Conservation (phyloP, 2,888 invertebrate genomes). For the Julus scandinavius region DNA sequence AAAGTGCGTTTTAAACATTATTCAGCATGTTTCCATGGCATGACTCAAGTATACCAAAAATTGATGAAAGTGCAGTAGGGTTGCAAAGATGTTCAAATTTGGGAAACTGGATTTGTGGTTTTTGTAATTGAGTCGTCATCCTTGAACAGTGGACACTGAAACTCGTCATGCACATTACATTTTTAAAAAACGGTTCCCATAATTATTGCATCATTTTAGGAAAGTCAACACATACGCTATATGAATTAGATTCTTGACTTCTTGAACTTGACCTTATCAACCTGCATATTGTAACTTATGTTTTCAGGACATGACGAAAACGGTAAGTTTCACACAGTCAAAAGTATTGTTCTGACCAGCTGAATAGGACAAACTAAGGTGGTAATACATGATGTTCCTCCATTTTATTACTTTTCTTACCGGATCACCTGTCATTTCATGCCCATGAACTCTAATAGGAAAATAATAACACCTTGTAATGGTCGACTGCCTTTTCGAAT, state of each 20-base stretch:
- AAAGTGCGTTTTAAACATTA: no score
- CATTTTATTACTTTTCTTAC: background rate
- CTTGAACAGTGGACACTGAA: no score
- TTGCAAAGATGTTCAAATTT: no score
- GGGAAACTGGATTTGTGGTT: no score
- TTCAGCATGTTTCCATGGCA: no score
- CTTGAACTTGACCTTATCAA: conserved; percentile 34
- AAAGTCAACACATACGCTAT: background rate
- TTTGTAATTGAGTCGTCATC: no score
- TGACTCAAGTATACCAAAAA: no score
- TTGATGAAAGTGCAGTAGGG: no score
- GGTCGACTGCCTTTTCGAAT: background rate
- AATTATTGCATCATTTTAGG: no score
- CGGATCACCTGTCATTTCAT: background rate
- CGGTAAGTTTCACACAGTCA: background rate
- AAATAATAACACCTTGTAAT: background rate
- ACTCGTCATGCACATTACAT: no score
- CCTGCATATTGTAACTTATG: background rate
- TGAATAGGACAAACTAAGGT: background rate
- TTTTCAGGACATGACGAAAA: background rate
- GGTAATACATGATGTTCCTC: background rate
- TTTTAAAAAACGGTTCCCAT: no score
- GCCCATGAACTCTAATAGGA: conserved; percentile 20
- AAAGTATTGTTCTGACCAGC: background rate
- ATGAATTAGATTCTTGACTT: background rate